Evolutionary conservation across 2,888 invertebrate genomes (phyloP).

Genomic region (Hirtodrosophila histrioides): DNA sequence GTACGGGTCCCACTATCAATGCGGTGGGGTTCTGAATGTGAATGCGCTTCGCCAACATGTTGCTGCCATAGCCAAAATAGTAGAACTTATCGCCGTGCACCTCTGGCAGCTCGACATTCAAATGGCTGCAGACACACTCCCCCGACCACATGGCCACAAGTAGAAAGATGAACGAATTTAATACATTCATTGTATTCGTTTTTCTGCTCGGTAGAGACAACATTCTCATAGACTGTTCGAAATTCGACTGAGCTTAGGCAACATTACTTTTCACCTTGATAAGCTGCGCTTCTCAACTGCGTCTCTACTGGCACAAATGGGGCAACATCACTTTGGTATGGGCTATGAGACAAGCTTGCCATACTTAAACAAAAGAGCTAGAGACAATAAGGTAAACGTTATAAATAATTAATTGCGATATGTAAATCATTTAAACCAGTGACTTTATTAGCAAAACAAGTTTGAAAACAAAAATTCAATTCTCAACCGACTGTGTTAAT

Average conservation of each 20-base stretch:
- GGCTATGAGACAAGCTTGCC: too few species aligned
- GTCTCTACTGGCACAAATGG: too few species aligned
- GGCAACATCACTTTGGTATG: too few species aligned
- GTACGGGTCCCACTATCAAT: conserved; percentile 88
- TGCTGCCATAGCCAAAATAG: conserved; percentile 96
- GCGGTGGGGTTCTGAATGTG: conserved; percentile 92
- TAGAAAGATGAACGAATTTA: neutral
- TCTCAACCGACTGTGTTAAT: too few species aligned
- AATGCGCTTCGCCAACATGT: conserved; percentile 91
- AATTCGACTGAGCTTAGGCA: neutral
- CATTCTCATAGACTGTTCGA: conserved; percentile 6
- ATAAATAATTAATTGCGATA: too few species aligned
- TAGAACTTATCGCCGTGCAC: conserved; percentile 85
- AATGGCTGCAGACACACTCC: neutral
- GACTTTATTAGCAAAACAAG: too few species aligned
- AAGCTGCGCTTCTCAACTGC: neutral
- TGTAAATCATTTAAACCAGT: too few species aligned
- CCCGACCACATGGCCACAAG: neutral
- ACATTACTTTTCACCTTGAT: neutral
- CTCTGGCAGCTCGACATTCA: conserved; percentile 40
- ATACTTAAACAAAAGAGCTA: too few species aligned
- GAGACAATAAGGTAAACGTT: too few species aligned
- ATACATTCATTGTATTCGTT: conserved; percentile 12
- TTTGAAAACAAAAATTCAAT: too few species aligned
- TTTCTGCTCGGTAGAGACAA: conserved; percentile 13